Percentiles rank a stretch among this genome's conserved stretches.
phyloP scores from a whole-genome alignment of 2,888 invertebrate genomes.

The Caradrina kadenii region DNA sequence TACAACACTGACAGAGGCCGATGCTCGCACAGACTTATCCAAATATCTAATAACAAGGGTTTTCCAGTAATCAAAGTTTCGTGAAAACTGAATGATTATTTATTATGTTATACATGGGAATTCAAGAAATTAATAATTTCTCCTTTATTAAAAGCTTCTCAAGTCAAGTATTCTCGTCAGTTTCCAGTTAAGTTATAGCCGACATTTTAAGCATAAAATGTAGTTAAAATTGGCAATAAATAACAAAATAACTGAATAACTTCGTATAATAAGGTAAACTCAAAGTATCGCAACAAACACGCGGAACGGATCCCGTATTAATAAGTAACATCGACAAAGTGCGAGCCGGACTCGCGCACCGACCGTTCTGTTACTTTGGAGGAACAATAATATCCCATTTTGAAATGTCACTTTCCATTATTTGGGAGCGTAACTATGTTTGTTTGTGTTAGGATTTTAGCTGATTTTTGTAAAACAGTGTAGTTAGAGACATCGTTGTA shows the following conservation, averaged over 20 bases:
- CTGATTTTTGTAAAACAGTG: too few species aligned
- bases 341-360: background rate
- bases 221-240: constrained; percentile 7
- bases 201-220: background rate
- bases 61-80: too few species aligned
- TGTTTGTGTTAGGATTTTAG: background rate
- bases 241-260: constrained; percentile 29
- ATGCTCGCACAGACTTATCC: too few species aligned
- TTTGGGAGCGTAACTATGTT: background rate
- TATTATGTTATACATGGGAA: background rate
- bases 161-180: background rate
- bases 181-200: constrained; percentile 3
- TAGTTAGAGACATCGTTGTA: too few species aligned
- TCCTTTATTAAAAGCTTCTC: too few species aligned
- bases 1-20: too few species aligned
- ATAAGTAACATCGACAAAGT: constrained; percentile 7
- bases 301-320: constrained; percentile 42
- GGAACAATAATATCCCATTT: background rate
- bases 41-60: too few species aligned
- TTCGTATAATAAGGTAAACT: constrained; percentile 11
- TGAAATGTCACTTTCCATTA: background rate
- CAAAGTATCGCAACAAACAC: constrained; percentile 20
- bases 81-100: too few species aligned
- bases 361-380: background rate
- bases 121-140: background rate